Evolutionary conservation across 1,140 invertebrate genomes (phyloP).

Genomic region (Drosophila sucinea): DNA sequence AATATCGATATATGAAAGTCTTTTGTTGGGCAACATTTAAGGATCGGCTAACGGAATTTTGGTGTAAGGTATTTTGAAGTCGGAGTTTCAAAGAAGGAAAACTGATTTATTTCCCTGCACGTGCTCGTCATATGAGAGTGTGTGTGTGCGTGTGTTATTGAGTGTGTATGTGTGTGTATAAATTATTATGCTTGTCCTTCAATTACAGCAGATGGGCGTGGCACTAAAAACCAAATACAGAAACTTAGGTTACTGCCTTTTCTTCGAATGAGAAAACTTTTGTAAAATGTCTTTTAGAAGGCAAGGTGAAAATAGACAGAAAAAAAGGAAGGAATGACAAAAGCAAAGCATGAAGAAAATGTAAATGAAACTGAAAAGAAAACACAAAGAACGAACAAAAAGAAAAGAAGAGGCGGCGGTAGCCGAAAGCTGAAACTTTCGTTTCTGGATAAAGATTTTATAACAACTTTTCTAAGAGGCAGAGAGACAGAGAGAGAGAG

Average conservation of each 20-base stretch:
- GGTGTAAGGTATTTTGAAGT: too few species aligned
- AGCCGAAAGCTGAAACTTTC: slow-evolving; percentile 12
- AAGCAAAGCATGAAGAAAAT: slow-evolving; percentile 20
- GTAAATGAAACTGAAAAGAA: slow-evolving; percentile 11
- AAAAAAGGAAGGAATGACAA: background rate
- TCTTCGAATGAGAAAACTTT: slow-evolving; percentile 10
- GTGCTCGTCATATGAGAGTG: background rate
- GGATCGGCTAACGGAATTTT: too few species aligned
- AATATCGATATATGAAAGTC: too few species aligned
- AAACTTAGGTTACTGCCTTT: slow-evolving; percentile 13
- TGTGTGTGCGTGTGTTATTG: slow-evolving; percentile 7
- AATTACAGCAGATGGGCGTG: slow-evolving; percentile 41
- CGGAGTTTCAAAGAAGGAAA: too few species aligned
- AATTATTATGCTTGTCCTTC: slow-evolving; percentile 40
- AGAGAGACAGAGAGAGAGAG: slow-evolving; percentile 11
- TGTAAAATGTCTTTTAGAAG: slow-evolving; percentile 6
- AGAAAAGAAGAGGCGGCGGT: background rate
- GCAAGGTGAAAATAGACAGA: background rate
- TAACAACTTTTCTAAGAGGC: slow-evolving; percentile 3
- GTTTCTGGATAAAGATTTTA: slow-evolving; percentile 10
- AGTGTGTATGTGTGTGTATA: slow-evolving; percentile 25
- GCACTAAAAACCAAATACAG: slow-evolving; percentile 9
- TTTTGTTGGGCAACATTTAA: too few species aligned
- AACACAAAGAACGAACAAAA: slow-evolving; percentile 1
- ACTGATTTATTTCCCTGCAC: too few species aligned